A percentile compares a stretch with the other conserved stretches of the same genome.
Evolutionary conservation across 1,140 invertebrate genomes (phyloP).

Genomic region (Gryllus bimaculatus): DNA sequence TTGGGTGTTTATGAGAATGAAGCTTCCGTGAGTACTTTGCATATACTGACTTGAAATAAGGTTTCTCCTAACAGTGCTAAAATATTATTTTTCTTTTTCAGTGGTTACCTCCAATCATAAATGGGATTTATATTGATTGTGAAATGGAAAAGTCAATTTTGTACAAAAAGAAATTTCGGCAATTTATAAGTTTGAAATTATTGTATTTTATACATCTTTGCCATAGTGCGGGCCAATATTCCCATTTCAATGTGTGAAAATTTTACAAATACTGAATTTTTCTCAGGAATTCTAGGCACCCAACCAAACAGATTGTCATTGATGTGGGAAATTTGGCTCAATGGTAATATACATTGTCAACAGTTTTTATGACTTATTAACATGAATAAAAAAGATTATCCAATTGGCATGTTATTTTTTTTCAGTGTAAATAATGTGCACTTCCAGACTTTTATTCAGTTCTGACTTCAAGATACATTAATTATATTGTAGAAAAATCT

Average conservation of each 20-base stretch:
- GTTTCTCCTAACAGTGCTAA: not conserved
- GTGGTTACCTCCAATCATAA: constrained; percentile 39
- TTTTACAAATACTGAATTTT: not conserved
- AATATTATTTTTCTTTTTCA: constrained; percentile 27
- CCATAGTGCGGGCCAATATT: not conserved
- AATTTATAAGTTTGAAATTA: not conserved
- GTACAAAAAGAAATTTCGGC: not conserved
- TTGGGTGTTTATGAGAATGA: constrained; percentile 99
- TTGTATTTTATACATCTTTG: not conserved
- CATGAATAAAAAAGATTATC: not conserved
- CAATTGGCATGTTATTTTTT: not conserved
- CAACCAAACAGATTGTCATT: not conserved
- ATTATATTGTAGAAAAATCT: too few relatives aligned
- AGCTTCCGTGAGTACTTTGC: constrained; percentile 64
- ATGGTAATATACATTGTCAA: not conserved
- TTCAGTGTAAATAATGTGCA: not conserved
- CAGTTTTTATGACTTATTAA: not conserved
- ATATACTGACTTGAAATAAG: not conserved
- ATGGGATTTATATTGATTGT: not conserved
- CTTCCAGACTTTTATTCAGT: not conserved
- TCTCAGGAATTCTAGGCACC: too few relatives aligned
- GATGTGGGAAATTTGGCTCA: not conserved
- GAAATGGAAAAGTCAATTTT: not conserved
- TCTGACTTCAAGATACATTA: not conserved
- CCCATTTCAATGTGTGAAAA: not conserved